Base-by-base conservation (phyloP, 2,113 vertebrate species). In the Paracanthobrama guichenoti region DNA sequence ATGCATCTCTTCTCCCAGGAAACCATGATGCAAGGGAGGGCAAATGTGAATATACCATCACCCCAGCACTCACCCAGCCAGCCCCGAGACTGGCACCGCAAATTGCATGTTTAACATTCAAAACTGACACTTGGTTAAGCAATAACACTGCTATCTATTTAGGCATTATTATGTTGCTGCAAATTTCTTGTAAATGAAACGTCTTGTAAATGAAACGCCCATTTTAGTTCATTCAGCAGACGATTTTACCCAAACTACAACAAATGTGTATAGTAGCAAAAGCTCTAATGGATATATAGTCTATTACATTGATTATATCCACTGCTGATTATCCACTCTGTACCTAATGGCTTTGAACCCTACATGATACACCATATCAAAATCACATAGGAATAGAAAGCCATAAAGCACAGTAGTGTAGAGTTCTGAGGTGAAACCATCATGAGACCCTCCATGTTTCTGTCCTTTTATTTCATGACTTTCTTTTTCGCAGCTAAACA, bases 331-430 rank as follows among this genome's bases (percentile, higher is more conserved):
- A 86, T 88, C 94, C 96, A 95, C 95, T 90, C 94, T 91, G 96
- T 94, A 95, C 94, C 96, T 95, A 96, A 98, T 98, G 98, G 97
- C 98, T 98, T 99, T 98, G 94, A 94, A 96, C 96, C 98, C 98
- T 99, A 99, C 96, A 95, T 97, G 98, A 99, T 88, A 92, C 94
- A 76, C 91, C 92, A 93, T 94, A 93, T 93, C 94, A 80, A 94
- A 96, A 95, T 99, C 98, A 98, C 98, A 98, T 98, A 99, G 98
- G 98, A 99, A 99, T 99, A 98, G 97, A 99, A 99, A 99, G 98
- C 98, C 98, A 99, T 99, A 99, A 91, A 92, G 95, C 96, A 93
- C 97, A 96, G 92, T 89, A 93, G 96, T 86, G 48, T 66, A 82
- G 69, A 13, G 31, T 14, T 77, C 62, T 82, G 81, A 82, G 69